phyloP scores from a whole-genome alignment of 2,113 vertebrate species.

The Prionailurus viverrinus region DNA sequence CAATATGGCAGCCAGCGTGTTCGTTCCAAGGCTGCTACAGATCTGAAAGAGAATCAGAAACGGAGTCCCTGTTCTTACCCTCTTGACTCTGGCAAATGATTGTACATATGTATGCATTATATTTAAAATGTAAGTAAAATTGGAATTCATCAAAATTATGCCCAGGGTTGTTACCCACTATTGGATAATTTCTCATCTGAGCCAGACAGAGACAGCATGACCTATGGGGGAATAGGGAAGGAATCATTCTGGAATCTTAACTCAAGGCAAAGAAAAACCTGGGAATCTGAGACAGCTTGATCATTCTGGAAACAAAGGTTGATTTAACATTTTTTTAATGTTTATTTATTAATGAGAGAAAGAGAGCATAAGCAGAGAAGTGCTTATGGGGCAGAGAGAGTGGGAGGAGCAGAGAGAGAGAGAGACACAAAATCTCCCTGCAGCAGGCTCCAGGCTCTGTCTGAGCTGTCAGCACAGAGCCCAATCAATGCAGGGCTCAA shows the following conservation, averaged over 20 bases:
- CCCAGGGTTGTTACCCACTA: background rate
- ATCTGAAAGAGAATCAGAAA: background rate
- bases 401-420: too few species aligned
- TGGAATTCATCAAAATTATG: background rate
- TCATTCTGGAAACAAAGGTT: background rate
- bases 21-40: background rate
- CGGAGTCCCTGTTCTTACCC: background rate
- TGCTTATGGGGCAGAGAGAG: too few species aligned
- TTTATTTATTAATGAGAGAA: too few species aligned
- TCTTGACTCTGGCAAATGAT: too few species aligned
- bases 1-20: background rate
- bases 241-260: background rate
- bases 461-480: too few species aligned
- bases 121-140: background rate
- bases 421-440: too few species aligned
- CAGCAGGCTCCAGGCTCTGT: too few species aligned
- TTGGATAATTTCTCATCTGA: background rate
- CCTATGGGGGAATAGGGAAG: background rate
- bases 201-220: background rate
- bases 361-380: too few species aligned
- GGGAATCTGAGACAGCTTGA: background rate
- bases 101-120: background rate
- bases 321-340: background rate
- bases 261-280: background rate
- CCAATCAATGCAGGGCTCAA: too few species aligned